A percentile compares a stretch with the other conserved stretches of the same genome.
These are phyloP conservation scores for Papio anubis DNA, from an alignment of 2,113 vertebrate species.

Conservation along the genomic window DNA sequence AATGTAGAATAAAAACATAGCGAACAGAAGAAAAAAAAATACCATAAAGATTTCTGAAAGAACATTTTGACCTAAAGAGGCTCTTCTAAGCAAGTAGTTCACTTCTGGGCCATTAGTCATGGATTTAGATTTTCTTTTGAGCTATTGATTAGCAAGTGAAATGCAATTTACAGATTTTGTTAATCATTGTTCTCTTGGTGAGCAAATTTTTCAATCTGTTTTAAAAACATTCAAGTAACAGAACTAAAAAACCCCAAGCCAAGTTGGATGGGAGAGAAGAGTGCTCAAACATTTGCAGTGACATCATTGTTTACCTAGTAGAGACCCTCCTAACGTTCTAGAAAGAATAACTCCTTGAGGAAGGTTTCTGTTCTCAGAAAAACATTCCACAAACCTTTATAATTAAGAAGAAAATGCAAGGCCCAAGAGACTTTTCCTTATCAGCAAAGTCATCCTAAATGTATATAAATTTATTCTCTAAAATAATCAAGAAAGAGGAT, in stretches of 20 bases:
- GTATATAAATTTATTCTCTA: neutral
- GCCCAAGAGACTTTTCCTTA: neutral
- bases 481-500: slow-evolving; percentile 17
- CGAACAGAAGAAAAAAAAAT: neutral
- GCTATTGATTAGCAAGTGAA: slow-evolving; percentile 54
- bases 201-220: slow-evolving; percentile 55
- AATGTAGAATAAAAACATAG: neutral
- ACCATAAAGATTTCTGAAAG: neutral
- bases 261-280: neutral
- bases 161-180: slow-evolving; percentile 59
- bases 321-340: slow-evolving; percentile 39
- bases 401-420: slow-evolving; percentile 49
- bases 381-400: slow-evolving; percentile 50
- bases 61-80: slow-evolving; percentile 31
- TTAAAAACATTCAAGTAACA: slow-evolving; percentile 33
- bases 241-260: slow-evolving; percentile 11
- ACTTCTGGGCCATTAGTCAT: slow-evolving; percentile 14
- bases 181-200: slow-evolving; percentile 60
- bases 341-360: slow-evolving; percentile 38
- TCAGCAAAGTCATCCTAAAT: neutral
- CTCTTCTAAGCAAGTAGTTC: neutral
- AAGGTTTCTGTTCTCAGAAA: slow-evolving; percentile 55
- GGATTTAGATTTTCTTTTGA: slow-evolving; percentile 52
- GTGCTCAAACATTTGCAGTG: neutral
- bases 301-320: slow-evolving; percentile 33